phyloP scores from a whole-genome alignment of 2,888 invertebrate species.

The Drosophila paranaensis region DNA sequence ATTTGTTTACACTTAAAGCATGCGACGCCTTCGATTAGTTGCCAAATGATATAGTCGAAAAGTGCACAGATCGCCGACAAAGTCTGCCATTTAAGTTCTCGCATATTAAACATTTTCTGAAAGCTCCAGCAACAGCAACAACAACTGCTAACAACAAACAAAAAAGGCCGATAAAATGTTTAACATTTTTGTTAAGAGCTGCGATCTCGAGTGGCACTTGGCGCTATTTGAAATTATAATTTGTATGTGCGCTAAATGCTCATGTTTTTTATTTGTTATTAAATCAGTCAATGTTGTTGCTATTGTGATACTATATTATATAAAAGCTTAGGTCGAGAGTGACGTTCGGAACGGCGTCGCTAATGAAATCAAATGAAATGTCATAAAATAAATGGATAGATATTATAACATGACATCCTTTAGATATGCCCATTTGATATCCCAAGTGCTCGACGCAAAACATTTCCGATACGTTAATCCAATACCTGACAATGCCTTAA shows the following conservation, averaged over 20 bases:
- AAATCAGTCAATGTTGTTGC: slow-evolving; percentile 28
- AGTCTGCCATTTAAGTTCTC: slow-evolving; percentile 56
- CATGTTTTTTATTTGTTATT: slow-evolving; percentile 57
- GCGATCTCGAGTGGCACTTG: slow-evolving; percentile 75
- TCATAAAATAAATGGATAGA: slow-evolving; percentile 63
- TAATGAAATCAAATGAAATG: slow-evolving; percentile 72
- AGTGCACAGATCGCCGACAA: slow-evolving; percentile 69
- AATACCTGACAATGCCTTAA: slow-evolving; percentile 26
- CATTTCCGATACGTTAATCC: slow-evolving; percentile 60
- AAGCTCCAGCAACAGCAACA: slow-evolving; percentile 22
- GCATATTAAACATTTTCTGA: slow-evolving; percentile 59
- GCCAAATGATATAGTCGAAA: slow-evolving; percentile 44
- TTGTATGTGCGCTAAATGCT: slow-evolving; percentile 72
- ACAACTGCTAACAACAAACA: slow-evolving; percentile 31
- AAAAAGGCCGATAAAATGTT: slow-evolving; percentile 64
- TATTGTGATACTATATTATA: slow-evolving; percentile 22
- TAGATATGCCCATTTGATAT: slow-evolving; percentile 66
- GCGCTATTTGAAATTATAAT: slow-evolving; percentile 77
- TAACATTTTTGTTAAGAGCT: slow-evolving; percentile 71
- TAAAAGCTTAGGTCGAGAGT: slow-evolving; percentile 29
- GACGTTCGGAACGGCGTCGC: slow-evolving; percentile 40
- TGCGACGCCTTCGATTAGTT: slow-evolving; percentile 60
- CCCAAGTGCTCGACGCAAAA: slow-evolving; percentile 39
- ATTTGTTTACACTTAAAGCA: slow-evolving; percentile 72
- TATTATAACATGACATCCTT: slow-evolving; percentile 69